Percentiles rank a stretch among this genome's conserved stretches.
Conservation (phyloP, 2,797 vertebrate genomes). For the Cossypha heuglini region DNA sequence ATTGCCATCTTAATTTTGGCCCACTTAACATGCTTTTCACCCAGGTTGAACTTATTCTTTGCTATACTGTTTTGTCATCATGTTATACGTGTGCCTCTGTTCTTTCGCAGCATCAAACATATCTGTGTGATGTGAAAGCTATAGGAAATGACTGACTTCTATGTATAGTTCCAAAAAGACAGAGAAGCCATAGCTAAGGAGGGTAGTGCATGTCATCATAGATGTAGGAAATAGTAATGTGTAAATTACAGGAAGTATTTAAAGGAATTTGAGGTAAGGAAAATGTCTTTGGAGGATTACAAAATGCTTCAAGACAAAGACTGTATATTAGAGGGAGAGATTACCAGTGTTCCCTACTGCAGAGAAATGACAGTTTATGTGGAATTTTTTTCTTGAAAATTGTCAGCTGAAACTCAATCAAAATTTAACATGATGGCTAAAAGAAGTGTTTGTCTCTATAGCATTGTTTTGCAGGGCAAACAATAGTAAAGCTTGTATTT, state of each 20-base stretch:
- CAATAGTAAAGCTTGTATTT: not conserved
- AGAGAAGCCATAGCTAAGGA: not conserved
- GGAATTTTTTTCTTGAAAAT: not conserved
- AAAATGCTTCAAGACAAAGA: not conserved
- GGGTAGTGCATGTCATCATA: not conserved
- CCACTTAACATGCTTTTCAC: conserved; percentile 3
- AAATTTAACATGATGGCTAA: not conserved
- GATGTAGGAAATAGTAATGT: not conserved
- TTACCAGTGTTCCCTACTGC: not conserved
- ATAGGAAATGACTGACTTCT: not conserved
- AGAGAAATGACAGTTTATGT: not conserved
- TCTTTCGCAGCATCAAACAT: not conserved
- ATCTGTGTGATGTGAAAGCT: not conserved
- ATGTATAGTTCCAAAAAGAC: not conserved
- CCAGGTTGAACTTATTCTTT: not conserved
- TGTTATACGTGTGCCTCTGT: not conserved
- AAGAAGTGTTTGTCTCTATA: not conserved
- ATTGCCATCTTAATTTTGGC: conserved; percentile 53
- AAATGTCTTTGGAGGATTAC: not conserved
- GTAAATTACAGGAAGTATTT: not conserved
- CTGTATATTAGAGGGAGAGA: not conserved
- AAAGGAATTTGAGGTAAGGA: not conserved
- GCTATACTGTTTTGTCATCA: not conserved
- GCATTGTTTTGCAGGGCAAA: not conserved
- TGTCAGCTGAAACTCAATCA: not conserved